Conservation (phyloP, 2,888 invertebrate genomes). For the Tortricodes alternella region DNA sequence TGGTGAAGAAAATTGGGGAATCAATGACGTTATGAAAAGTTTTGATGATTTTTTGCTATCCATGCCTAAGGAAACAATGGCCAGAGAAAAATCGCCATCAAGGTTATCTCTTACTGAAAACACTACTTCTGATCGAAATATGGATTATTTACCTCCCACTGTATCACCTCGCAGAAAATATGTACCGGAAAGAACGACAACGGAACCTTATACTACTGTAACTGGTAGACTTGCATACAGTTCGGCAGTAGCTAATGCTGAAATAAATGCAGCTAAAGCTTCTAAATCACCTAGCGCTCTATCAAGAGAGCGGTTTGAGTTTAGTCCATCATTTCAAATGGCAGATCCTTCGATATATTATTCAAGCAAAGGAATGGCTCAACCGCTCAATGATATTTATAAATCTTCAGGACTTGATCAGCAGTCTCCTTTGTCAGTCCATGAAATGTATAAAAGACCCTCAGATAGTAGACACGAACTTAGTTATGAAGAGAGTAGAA, state of each 20-base stretch:
- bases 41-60: slow-evolving; percentile 83
- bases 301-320: slow-evolving; percentile 83
- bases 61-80: slow-evolving; percentile 73
- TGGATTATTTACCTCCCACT: slow-evolving; percentile 82
- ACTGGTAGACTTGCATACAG: slow-evolving; percentile 86
- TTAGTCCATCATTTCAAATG: slow-evolving; percentile 79
- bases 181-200: slow-evolving; percentile 81
- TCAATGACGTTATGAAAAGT: slow-evolving; percentile 85
- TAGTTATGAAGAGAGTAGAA: slow-evolving; percentile 75
- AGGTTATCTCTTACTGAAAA: slow-evolving; percentile 85
- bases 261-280: slow-evolving; percentile 79
- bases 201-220: slow-evolving; percentile 85
- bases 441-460: slow-evolving; percentile 84
- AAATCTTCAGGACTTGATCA: slow-evolving; percentile 76
- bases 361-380: slow-evolving; percentile 60
- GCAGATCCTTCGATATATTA: slow-evolving; percentile 66
- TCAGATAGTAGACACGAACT: slow-evolving; percentile 70
- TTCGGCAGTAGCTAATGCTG: slow-evolving; percentile 85
- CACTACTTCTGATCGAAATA: slow-evolving; percentile 84
- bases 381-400: slow-evolving; percentile 77
- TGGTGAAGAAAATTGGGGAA: slow-evolving; percentile 87
- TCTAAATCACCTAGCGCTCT: slow-evolving; percentile 78
- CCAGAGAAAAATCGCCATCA: slow-evolving; percentile 83
- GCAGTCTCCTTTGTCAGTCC: slow-evolving; percentile 85
- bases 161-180: slow-evolving; percentile 83